Base-by-base conservation (phyloP, 2,888 invertebrate genomes). In the Cynaeus angustus region DNA sequence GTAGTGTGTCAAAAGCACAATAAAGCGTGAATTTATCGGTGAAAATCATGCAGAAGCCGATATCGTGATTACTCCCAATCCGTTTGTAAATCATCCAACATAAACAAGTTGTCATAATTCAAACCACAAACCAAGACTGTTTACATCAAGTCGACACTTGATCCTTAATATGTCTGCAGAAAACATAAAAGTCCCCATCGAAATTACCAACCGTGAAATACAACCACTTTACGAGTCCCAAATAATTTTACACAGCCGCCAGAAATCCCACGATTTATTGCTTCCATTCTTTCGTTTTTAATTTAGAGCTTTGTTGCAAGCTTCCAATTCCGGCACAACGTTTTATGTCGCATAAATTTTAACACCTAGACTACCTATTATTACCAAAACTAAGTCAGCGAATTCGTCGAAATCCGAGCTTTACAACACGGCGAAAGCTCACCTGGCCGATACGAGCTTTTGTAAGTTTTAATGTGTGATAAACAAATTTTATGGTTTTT, bases 191-290 rank as follows among this genome's bases (percentile, higher is more conserved):
- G 66, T 68, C 71, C 16, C 33, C 68, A 59, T 45, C 68, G 65
- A 71, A 71, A 68, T 65, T 64, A 38, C n/a, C 21, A 53, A 53
- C 62, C 59, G 56, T 56, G 55, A 66, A 71, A 71, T 66, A 71
- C 52, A 33, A 58, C 53, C 53, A 53, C 53, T 53, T 53, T 53
- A 53, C 26, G 53, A 10, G 53, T 12, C 16, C 16, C 37, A 16
- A 33, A 53, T 53, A 28, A 53, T 53, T 53, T 16, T 26, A 28
- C n/a, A 33, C 7, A 1, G 41, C 53, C 53, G 37, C 53, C 38
- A 33, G 37, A 53, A 53, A 53, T 53, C 53, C 53, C 6, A 33
- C 53, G 37, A 53, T 53, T 53, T 53, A 53, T 38, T 53, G 37
- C 53, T 38, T n/a, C 37, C 53, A 9, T 53, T 53, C 53, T 30